Conservation (phyloP, 2,888 invertebrate genomes). For the Agapostemon virescens region DNA sequence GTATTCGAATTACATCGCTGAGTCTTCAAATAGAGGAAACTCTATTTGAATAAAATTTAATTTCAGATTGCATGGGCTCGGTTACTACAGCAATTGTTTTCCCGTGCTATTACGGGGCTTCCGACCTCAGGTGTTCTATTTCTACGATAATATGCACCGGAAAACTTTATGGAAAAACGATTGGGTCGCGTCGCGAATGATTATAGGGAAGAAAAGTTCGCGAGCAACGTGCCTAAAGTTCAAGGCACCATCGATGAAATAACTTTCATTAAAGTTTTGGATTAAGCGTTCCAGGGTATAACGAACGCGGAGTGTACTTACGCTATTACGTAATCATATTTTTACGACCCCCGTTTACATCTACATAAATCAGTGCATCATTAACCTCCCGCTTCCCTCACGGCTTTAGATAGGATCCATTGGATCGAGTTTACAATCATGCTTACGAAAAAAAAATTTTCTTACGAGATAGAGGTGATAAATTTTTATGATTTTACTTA, state of each 20-base stretch:
- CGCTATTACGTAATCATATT: neutral
- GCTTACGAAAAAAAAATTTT: too few species aligned
- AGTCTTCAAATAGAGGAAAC: too few species aligned
- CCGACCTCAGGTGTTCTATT: conserved; percentile 38
- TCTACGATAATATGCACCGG: neutral
- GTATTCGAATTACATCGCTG: neutral
- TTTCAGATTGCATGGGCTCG: neutral
- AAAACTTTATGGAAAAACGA: conserved; percentile 36
- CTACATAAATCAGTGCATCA: neutral
- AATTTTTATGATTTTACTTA: too few species aligned
- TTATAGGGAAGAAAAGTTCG: conserved; percentile 33
- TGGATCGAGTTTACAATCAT: neutral
- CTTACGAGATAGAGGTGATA: too few species aligned
- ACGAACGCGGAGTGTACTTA: neutral
- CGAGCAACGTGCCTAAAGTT: conserved; percentile 21
- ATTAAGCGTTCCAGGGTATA: conserved; percentile 34
- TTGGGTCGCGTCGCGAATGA: conserved; percentile 6
- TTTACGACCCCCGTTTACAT: neutral
- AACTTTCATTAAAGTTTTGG: conserved; percentile 37
- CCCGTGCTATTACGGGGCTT: conserved; percentile 1
- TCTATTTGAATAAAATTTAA: too few species aligned
- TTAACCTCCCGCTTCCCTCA: neutral
- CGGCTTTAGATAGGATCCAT: neutral
- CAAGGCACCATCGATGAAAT: conserved; percentile 16
- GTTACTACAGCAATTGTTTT: conserved; percentile 12